Evolutionary conservation across 2,113 vertebrate species (phyloP).

Genomic region (Conger conger): DNA sequence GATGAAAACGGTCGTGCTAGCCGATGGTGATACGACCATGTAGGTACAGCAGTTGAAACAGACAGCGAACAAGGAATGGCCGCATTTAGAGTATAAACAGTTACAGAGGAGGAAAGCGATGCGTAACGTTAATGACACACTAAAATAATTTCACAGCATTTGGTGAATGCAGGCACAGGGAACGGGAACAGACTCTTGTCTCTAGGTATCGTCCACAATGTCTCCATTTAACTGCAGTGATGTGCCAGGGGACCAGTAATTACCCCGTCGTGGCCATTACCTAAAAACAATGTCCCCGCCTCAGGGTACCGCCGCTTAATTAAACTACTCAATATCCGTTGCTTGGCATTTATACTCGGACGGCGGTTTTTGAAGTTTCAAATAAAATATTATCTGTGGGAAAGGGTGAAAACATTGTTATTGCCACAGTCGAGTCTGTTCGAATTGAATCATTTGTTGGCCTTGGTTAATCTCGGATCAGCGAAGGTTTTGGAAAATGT

Average conservation of each 20-base stretch:
- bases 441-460: background rate
- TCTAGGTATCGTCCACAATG: conserved; percentile 14
- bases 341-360: conserved; percentile 18
- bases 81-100: background rate
- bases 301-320: conserved; percentile 13
- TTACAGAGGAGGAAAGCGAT: background rate
- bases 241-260: conserved; percentile 6
- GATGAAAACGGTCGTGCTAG: background rate
- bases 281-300: conserved; percentile 19
- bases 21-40: background rate
- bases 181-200: background rate
- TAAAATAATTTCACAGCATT: background rate
- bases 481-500: background rate
- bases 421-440: background rate
- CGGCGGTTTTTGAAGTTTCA: background rate
- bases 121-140: background rate
- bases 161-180: background rate
- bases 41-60: background rate
- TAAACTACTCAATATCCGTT: conserved; percentile 22
- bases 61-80: background rate
- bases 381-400: conserved; percentile 8
- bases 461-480: background rate
- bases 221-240: background rate
- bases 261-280: conserved; percentile 11
- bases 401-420: background rate